phyloP scores from a whole-genome alignment of 2,113 vertebrate genomes.

The Urocitellus parryii region DNA sequence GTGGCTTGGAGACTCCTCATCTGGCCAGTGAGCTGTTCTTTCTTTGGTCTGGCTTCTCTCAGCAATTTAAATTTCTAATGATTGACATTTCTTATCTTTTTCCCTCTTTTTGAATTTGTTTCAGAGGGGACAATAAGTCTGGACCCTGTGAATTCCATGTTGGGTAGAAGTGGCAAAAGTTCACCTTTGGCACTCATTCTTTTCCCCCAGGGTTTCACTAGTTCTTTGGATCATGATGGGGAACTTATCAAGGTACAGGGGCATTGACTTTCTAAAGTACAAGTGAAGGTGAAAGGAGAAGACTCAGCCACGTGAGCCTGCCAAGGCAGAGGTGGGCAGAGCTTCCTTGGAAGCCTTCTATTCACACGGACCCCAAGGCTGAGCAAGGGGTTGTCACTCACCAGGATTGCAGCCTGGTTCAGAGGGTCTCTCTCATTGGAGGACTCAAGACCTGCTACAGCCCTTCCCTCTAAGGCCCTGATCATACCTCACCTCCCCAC shows the following conservation, averaged over 20 bases:
- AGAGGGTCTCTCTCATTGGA: neutral
- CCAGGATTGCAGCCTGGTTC: neutral
- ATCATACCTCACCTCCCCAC: neutral
- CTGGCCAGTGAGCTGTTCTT: neutral
- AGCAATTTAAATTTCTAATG: neutral
- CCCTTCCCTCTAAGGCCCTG: too few relatives aligned
- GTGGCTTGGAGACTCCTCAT: neutral
- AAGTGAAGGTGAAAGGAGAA: neutral
- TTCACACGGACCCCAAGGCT: neutral
- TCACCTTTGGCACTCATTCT: neutral
- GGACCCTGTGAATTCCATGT: neutral
- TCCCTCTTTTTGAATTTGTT: too few relatives aligned
- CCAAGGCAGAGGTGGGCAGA: neutral
- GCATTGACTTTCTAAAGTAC: neutral
- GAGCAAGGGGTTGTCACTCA: rapidly evolving
- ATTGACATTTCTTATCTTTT: neutral
- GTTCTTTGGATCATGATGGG: neutral
- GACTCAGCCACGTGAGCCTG: neutral
- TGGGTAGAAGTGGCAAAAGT: neutral
- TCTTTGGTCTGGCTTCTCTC: neutral
- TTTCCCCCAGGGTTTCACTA: neutral
- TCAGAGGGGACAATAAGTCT: neutral
- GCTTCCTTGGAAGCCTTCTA: neutral
- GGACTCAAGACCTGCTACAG: neutral
- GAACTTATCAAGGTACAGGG: neutral